A percentile compares a stretch with the other conserved stretches of the same genome.
These are phyloP conservation scores for Chrysochloris asiatica DNA, from an alignment of 2,113 vertebrate species.

Conservation along the genomic window DNA sequence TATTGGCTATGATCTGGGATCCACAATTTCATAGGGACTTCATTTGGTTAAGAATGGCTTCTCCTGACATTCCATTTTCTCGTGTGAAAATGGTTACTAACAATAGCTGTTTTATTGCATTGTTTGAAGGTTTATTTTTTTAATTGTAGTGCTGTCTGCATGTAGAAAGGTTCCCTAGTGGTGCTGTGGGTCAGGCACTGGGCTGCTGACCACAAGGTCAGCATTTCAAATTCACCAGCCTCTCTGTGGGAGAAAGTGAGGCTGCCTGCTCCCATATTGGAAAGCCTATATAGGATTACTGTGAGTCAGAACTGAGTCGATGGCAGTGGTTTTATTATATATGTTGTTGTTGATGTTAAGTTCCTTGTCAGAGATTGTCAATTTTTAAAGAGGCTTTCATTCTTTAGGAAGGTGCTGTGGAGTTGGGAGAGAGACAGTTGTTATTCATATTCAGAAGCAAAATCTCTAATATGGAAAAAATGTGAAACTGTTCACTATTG, in stretches of 20 bases:
- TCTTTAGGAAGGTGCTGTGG: neutral
- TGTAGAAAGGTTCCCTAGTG: too few relatives aligned
- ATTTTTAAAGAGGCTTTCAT: neutral
- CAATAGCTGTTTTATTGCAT: neutral
- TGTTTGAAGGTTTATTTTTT: constrained; percentile 2
- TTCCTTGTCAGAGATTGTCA: neutral
- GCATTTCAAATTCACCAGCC: too few relatives aligned
- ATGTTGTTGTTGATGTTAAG: too few relatives aligned
- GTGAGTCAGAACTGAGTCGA: too few relatives aligned
- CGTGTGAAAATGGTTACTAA: neutral
- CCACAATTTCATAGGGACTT: neutral
- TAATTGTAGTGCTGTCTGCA: too few relatives aligned
- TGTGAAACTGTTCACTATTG: neutral
- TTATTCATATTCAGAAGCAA: neutral
- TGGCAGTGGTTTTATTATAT: too few relatives aligned
- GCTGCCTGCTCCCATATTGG: too few relatives aligned
- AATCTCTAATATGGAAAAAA: neutral
- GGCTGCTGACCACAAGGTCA: too few relatives aligned
- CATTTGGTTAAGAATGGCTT: neutral
- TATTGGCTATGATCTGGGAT: neutral
- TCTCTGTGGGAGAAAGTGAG: too few relatives aligned
- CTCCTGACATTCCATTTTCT: neutral
- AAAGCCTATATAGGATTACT: too few relatives aligned
- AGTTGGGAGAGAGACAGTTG: neutral
- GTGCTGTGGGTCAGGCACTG: neutral